Percentiles rank a stretch among this genome's conserved stretches.
phyloP scores from a whole-genome alignment of 2,888 invertebrate genomes.

The Pycnomerus fuliginosus region DNA sequence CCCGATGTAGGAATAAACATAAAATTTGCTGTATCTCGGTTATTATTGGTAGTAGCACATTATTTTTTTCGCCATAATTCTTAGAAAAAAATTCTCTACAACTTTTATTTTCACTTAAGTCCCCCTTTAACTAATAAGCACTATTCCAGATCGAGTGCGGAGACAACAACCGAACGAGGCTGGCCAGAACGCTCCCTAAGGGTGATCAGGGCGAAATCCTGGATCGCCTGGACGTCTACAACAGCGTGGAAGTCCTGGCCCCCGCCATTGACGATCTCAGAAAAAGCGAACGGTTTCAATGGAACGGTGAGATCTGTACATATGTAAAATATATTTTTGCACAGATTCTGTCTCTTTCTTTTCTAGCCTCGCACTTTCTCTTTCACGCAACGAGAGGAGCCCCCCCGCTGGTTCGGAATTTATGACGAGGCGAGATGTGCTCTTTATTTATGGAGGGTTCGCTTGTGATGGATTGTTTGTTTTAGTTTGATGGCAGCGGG shows the following conservation, averaged over 20 bases:
- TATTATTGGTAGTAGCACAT: no score
- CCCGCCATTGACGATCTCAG: conserved; percentile 71
- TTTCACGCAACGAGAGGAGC: no score
- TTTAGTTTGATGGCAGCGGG: conserved; percentile 15
- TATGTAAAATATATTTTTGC: conserved; percentile 26
- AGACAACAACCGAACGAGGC: no score
- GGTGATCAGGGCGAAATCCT: conserved; percentile 61
- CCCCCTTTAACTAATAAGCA: no score
- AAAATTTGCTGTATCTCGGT: no score
- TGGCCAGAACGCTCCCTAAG: conserved; percentile 46
- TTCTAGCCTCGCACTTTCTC: conserved; percentile 18
- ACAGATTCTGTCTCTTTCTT: conserved; percentile 26
- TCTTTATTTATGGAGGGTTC: conserved; percentile 17
- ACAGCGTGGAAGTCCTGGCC: conserved; percentile 76
- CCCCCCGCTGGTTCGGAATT: no score
- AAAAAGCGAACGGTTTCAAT: conserved; percentile 25
- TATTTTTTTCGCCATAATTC: no score
- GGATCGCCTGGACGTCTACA: conserved; percentile 72
- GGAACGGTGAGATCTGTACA: conserved; percentile 34
- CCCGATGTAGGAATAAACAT: no score
- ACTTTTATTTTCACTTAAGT: no score
- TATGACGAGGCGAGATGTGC: background rate
- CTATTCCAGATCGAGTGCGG: no score
- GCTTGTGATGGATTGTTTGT: conserved; percentile 12
- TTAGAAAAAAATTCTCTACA: no score